A percentile compares a stretch with the other conserved stretches of the same genome.
These are phyloP conservation scores for Mercenaria mercenaria DNA, from an alignment of 1,140 invertebrate species.

Conservation along the genomic window DNA sequence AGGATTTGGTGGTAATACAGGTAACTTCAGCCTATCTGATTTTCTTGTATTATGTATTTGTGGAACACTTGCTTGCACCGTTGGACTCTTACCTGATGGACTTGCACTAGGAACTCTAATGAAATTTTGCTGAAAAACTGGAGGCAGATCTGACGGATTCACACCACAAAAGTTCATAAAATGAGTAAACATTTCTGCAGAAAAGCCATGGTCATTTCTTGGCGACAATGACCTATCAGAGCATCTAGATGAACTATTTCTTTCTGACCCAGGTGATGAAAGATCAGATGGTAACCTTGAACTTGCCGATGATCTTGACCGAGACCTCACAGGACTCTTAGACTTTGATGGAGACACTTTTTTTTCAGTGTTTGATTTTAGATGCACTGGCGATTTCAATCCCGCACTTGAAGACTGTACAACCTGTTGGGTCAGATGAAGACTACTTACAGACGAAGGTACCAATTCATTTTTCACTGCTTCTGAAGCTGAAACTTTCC, in stretches of 20 bases:
- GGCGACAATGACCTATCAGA: slow-evolving; percentile 16
- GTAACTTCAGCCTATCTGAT: slow-evolving; percentile 11
- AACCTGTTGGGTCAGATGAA: background rate
- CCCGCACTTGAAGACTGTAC: background rate
- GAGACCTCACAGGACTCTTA: background rate
- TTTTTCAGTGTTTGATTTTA: background rate
- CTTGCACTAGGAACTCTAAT: background rate
- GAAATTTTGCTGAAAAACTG: slow-evolving; percentile 46
- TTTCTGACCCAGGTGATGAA: slow-evolving; percentile 39
- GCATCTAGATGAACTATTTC: slow-evolving; percentile 7
- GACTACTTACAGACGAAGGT: background rate
- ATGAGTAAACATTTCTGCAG: slow-evolving; percentile 34
- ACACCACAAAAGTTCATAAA: slow-evolving; percentile 55
- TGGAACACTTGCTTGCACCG: background rate
- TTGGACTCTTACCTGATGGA: background rate
- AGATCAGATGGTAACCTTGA: background rate
- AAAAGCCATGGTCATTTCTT: slow-evolving; percentile 18
- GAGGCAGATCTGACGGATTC: slow-evolving; percentile 19
- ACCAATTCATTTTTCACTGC: background rate
- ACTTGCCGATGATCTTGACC: background rate
- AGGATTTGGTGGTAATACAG: slow-evolving; percentile 16
- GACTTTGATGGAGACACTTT: slow-evolving; percentile 8
- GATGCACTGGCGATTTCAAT: background rate
- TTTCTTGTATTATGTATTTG: background rate
- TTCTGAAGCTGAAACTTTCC: background rate